Percentiles rank a stretch among this genome's conserved stretches.
Evolutionary conservation across 2,113 vertebrate genomes (phyloP).

Genomic region (Hypomesus transpacificus): DNA sequence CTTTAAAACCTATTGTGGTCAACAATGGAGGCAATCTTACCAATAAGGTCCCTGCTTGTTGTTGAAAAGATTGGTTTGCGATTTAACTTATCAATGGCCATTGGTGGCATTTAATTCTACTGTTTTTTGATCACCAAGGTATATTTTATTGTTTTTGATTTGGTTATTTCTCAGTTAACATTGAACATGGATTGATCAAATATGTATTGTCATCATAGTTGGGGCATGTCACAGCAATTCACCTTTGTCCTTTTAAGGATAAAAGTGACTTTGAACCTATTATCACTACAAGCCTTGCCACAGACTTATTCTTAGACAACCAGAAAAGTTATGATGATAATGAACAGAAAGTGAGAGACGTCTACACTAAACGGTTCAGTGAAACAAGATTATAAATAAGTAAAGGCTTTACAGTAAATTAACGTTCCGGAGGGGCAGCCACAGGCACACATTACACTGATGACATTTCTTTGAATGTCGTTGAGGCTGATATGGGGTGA

Average conservation of each 20-base stretch:
- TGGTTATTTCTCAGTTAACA: too few species aligned
- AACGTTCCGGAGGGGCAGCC: background rate
- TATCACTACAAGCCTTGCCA: background rate
- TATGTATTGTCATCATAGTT: too few species aligned
- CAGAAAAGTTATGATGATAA: background rate
- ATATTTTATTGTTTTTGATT: too few species aligned
- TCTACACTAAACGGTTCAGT: background rate
- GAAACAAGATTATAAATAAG: slow-evolving; percentile 4
- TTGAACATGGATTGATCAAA: too few species aligned
- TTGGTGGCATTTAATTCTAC: too few species aligned
- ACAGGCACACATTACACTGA: background rate
- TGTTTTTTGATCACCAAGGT: too few species aligned
- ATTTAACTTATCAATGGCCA: too few species aligned
- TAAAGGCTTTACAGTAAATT: slow-evolving; percentile 12
- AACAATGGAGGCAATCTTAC: slow-evolving; percentile 58
- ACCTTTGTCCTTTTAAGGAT: too few species aligned
- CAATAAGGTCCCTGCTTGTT: slow-evolving; percentile 49
- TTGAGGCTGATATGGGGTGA: slow-evolving; percentile 18
- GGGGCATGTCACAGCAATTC: too few species aligned
- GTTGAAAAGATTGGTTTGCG: too few species aligned
- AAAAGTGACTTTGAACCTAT: background rate
- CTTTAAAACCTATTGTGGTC: slow-evolving; percentile 36
- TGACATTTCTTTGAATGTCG: slow-evolving; percentile 14
- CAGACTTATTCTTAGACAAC: background rate
- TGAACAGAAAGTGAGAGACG: background rate